Evolutionary conservation across 2,113 vertebrate species (phyloP).

Genomic region (Monarcha castaneiventris): DNA sequence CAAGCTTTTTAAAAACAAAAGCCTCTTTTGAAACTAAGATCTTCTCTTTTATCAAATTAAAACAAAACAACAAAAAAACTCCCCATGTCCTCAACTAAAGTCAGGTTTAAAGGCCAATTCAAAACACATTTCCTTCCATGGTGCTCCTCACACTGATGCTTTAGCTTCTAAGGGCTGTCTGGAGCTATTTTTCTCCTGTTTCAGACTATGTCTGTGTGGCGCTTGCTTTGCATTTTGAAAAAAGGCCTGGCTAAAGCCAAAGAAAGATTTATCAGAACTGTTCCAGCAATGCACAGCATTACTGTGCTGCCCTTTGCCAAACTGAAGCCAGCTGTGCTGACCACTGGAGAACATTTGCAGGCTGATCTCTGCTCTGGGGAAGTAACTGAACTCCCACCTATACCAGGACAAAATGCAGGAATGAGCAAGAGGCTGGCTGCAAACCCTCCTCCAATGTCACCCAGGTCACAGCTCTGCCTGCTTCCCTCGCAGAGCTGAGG

Average conservation of each 20-base stretch:
- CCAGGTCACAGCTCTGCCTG: neutral
- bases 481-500: neutral
- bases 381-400: neutral
- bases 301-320: neutral
- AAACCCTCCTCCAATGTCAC: neutral
- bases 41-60: neutral
- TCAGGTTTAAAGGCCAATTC: neutral
- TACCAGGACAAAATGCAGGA: neutral
- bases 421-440: rapidly evolving
- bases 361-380: neutral
- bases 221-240: neutral
- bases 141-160: neutral
- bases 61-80: neutral
- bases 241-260: neutral
- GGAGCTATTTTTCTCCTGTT: neutral
- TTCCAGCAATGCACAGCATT: neutral
- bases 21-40: neutral
- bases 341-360: neutral
- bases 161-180: neutral
- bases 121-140: neutral
- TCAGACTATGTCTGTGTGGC: neutral
- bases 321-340: neutral
- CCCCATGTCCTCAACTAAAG: neutral
- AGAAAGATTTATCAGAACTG: neutral
- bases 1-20: neutral